Evolutionary conservation across 2,797 vertebrate species (phyloP), one percentile per base, ranked within the genome.

Genomic region (Delichon dasypus): DNA sequence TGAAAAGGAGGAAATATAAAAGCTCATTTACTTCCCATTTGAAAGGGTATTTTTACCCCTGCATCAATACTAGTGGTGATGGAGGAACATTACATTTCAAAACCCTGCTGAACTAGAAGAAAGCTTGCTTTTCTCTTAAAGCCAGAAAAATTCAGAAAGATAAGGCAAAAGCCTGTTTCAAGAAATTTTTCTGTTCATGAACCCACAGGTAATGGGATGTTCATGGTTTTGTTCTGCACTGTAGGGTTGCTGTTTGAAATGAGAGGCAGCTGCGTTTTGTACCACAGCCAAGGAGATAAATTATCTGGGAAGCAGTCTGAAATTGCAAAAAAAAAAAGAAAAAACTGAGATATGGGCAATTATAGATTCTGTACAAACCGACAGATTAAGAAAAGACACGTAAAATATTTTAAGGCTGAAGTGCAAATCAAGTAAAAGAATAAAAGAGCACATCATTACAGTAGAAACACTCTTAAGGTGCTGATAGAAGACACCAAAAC

Each of bases 11-110:
- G 73, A 92, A 97, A 95, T 65, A 93, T 67, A 93, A 95, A 97
- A 98, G 91, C 94, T 98, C 97, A 97, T 97, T 97, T 98, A 96
- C 94, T 97, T 93, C 80, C 47, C 29, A 27, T 96, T 94, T 96
- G 95, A 97, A 97, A 95, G 87, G 80, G 44, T 97, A 97, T 96
- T 97, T 98, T 97, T 95, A 97, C 65, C 48, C 78, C 91, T 72
- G 58, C 67, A 91, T 96, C 96, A 93, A 70, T 85, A 93, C 86
- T 87, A 92, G 92, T 42, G 93, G 78, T 81, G 91, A 95, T 74
- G 75, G 72, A 95, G 89, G 93, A 96, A 96, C 16, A 96, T 85
- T 80, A 80, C 86, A 96, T 96, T 97, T 96, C 83, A 96, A 97
- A 97, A 93, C 58, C 86, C 83, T 62, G 95, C 90, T 80, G 93